Base-by-base conservation (phyloP, 2,113 vertebrate genomes). In the Empidonax alnorum region DNA sequence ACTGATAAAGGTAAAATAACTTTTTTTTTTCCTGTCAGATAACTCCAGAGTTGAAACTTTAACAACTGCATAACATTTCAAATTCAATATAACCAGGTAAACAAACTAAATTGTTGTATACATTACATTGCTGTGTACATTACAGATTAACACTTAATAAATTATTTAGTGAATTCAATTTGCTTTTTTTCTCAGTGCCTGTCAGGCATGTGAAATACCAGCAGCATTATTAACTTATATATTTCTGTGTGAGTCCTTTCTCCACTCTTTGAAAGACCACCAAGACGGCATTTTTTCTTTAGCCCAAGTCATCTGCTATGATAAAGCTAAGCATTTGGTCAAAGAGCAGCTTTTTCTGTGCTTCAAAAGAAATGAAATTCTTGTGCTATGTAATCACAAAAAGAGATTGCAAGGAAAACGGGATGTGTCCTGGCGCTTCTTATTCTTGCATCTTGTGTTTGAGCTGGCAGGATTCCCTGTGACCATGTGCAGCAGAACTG, bases 391-490 rank as follows among this genome's bases (percentile, higher is more conserved):
- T n/a, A 46, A 84, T 73, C 18, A 49, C 35, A 59, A 11, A 10
- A 81, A 81, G 50, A 47, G 41, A 22, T 44, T 87, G 21, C 18
- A 84, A 66, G n/a, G 16, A 71, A 92, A 78, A 62, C 7, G 46
- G 15, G 9, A 12, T 33, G 14, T 16, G 37, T 27, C 16, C 31
- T 41, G 25, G 16, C 21, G 14, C 20, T 81, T 87, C 44, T 49
- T 30, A 41, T 6, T 14, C 14, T 33, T 35, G 46, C 13, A 18
- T 27, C 31, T 31, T 20, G 19, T 68, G 37, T 39, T 25, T 4
- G 1, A 62, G 31, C 31, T 35, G 41, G 65, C 2, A 6, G 1
- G 1, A n/a, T 46, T 65, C 49, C 30, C 35, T n/a, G 37, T 0
- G 18, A 42, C 22, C 2, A 6, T 0, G 2, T 10, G 17, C 2